phyloP scores from a whole-genome alignment of 2,888 invertebrate species.

The Cynaeus angustus region DNA sequence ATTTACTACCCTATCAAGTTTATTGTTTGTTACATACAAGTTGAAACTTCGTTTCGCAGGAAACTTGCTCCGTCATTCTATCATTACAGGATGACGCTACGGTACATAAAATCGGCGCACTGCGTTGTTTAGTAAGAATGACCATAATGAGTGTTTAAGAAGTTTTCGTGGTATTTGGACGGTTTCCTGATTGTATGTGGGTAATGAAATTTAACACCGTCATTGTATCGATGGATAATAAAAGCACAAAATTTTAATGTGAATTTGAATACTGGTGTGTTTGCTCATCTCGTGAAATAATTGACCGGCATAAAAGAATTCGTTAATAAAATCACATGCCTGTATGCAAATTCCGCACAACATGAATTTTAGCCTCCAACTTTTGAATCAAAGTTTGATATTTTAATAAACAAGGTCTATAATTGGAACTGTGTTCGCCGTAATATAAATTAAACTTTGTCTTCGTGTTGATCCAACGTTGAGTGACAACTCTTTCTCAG shows the following conservation, averaged over 20 bases:
- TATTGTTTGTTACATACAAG: slow-evolving; percentile 15
- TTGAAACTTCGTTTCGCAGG: slow-evolving; percentile 9
- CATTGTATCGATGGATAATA: too few species aligned
- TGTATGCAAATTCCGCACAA: not conserved
- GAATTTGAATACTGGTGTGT: too few species aligned
- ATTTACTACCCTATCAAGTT: slow-evolving; percentile 20
- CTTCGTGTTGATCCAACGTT: slow-evolving; percentile 2
- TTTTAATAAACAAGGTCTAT: slow-evolving; percentile 11
- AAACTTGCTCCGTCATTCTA: slow-evolving; percentile 13
- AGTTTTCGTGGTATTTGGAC: too few species aligned
- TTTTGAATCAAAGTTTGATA: slow-evolving; percentile 10
- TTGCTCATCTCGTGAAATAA: too few species aligned
- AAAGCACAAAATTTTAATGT: too few species aligned
- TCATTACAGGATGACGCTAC: slow-evolving; percentile 17
- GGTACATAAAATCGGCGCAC: slow-evolving; percentile 29
- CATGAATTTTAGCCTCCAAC: not conserved
- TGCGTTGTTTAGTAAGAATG: slow-evolving; percentile 18
- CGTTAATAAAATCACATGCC: not conserved
- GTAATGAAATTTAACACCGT: too few species aligned
- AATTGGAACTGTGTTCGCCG: slow-evolving; percentile 9
- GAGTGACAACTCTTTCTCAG: slow-evolving; percentile 17
- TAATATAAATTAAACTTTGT: slow-evolving; percentile 20
- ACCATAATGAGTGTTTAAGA: too few species aligned
- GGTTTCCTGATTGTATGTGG: too few species aligned
- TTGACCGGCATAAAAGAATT: not conserved